Conservation (phyloP, 1,140 invertebrate species). For the Sesamia nonagrioides region DNA sequence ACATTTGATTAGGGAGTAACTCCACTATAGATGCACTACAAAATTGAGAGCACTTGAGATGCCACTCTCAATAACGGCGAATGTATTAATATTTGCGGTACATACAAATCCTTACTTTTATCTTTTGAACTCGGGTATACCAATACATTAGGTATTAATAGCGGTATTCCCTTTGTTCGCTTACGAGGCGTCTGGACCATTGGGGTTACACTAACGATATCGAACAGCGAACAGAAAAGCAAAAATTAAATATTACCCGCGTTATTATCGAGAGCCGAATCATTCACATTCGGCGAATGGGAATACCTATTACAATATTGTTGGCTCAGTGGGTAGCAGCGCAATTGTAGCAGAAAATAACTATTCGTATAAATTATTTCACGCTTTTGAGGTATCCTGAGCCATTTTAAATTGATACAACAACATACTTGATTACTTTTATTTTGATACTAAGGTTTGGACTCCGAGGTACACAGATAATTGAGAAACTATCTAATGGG, state of each 20-base stretch:
- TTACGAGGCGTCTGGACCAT: not conserved
- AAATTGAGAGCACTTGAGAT: constrained; percentile 38
- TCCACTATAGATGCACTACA: constrained; percentile 5
- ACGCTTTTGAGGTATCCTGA: constrained; percentile 23
- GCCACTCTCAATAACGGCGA: constrained; percentile 15
- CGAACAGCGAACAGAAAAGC: constrained; percentile 1
- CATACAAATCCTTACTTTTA: constrained; percentile 23
- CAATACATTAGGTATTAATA: constrained; percentile 26
- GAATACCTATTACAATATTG: not conserved
- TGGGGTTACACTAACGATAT: constrained; percentile 29
- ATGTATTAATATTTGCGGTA: constrained; percentile 26
- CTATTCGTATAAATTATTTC: constrained; percentile 19
- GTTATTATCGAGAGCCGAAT: not conserved
- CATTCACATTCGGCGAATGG: not conserved
- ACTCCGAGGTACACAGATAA: not conserved
- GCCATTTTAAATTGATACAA: constrained; percentile 17
- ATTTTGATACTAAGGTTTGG: not conserved
- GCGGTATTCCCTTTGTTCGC: constrained; percentile 15
- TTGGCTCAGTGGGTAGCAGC: not conserved
- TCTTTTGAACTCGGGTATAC: constrained; percentile 31
- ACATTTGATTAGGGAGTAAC: not conserved
- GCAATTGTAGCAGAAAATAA: constrained; percentile 17
- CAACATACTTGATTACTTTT: not conserved
- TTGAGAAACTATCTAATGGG: not conserved
- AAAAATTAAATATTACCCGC: constrained; percentile 32